Conservation (phyloP, 2,113 vertebrate species). For the Pteronura brasiliensis region DNA sequence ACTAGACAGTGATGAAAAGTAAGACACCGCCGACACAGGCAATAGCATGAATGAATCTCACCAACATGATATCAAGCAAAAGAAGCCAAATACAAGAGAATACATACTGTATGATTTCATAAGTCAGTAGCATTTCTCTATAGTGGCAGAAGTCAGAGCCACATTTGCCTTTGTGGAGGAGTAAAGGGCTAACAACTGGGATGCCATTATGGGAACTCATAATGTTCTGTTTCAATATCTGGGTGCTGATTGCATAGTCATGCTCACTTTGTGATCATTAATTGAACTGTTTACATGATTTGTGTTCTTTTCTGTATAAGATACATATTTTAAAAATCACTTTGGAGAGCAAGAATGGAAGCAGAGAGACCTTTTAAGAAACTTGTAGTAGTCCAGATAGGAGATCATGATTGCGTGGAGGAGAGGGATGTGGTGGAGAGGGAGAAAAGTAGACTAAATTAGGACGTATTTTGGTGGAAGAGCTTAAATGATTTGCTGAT, state of each 20-base stretch:
- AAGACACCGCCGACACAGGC: neutral
- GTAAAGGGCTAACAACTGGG: neutral
- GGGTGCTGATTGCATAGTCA: neutral
- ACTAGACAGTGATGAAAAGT: neutral
- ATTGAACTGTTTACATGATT: neutral
- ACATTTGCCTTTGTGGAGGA: neutral
- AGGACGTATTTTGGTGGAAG: neutral
- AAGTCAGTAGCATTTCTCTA: neutral
- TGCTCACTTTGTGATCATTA: neutral
- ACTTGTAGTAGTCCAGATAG: too few species aligned
- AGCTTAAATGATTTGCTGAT: neutral
- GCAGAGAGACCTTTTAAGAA: neutral
- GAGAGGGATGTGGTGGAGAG: neutral
- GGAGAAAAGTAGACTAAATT: neutral
- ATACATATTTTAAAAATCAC: neutral
- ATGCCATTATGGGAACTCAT: too few species aligned
- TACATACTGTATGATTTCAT: neutral
- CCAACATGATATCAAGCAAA: neutral
- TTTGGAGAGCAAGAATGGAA: neutral
- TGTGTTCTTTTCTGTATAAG: neutral
- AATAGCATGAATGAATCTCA: neutral
- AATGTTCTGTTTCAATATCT: neutral
- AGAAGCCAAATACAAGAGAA: neutral
- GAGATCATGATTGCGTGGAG: neutral
- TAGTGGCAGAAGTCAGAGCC: neutral